phyloP scores from a whole-genome alignment of 2,797 vertebrate species.

The Fistularia commersonii region DNA sequence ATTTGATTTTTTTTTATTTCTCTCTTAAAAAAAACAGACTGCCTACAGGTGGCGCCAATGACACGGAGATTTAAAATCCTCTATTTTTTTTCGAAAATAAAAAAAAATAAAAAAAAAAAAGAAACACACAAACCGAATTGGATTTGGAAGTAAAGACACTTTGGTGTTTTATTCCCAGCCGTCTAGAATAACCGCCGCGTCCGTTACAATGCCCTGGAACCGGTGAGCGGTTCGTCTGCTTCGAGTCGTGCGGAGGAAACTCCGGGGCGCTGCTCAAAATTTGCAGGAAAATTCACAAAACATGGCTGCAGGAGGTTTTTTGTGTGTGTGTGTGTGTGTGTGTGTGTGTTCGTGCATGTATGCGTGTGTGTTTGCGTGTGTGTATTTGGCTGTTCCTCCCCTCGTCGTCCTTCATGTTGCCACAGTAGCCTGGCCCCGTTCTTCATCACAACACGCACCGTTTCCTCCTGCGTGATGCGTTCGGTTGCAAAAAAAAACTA shows the following conservation, averaged over 20 bases:
- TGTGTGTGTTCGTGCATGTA: background rate
- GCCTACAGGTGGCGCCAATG: constrained; percentile 78
- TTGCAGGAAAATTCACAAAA: constrained; percentile 75
- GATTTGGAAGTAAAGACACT: constrained; percentile 28
- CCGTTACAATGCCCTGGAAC: background rate
- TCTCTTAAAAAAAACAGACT: constrained; percentile 37
- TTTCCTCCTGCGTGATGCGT: constrained; percentile 6
- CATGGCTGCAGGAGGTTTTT: constrained; percentile 84
- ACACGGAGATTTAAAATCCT: constrained; percentile 54
- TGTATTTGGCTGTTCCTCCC: constrained; percentile 77
- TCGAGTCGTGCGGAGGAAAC: constrained; percentile 32
- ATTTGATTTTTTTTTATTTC: background rate
- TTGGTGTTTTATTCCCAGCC: background rate
- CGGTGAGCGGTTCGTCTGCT: background rate
- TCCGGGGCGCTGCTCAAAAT: constrained; percentile 61
- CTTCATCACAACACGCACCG: constrained; percentile 10
- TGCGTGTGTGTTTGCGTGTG: background rate
- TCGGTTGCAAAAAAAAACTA: background rate
- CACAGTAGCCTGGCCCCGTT: constrained; percentile 39
- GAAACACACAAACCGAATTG: constrained; percentile 17
- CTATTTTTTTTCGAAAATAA: constrained; percentile 41
- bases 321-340: constrained; percentile 12
- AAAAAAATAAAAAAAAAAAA: constrained; percentile 34
- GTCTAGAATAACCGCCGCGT: background rate
- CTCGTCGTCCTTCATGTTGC: constrained; percentile 72